Percentiles rank a stretch among this genome's conserved stretches.
Evolutionary conservation across 2,888 invertebrate genomes (phyloP).

Genomic region (Plemyria rubiginata): DNA sequence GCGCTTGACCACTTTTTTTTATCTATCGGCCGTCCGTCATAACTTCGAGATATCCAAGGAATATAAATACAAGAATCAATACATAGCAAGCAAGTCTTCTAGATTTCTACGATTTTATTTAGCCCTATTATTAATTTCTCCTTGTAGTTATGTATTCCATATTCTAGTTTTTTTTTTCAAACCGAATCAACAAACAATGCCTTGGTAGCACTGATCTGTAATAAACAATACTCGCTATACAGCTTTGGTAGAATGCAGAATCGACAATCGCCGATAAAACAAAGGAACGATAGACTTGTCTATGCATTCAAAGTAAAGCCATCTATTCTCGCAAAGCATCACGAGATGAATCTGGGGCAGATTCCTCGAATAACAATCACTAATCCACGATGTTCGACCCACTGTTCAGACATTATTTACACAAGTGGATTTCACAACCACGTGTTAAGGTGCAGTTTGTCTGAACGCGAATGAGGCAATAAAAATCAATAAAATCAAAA

Average conservation of each 20-base stretch:
- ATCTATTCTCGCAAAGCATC: conserved; percentile 24
- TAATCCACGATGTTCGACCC: conserved; percentile 31
- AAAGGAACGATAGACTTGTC: conserved; percentile 28
- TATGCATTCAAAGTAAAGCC: conserved; percentile 22
- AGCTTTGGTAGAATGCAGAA: conserved; percentile 18
- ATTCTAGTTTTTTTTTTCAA: conserved; percentile 2
- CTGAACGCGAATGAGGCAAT: conserved; percentile 3
- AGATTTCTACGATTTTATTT: too few species aligned
- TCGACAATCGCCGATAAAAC: conserved; percentile 13
- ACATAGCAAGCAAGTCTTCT: too few species aligned
- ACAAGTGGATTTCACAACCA: conserved; percentile 38
- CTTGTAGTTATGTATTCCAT: too few species aligned
- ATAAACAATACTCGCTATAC: too few species aligned
- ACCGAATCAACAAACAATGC: background rate
- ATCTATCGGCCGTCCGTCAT: too few species aligned
- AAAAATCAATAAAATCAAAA: too few species aligned
- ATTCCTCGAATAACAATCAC: conserved; percentile 34
- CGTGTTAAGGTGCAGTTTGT: conserved; percentile 18
- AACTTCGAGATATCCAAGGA: too few species aligned
- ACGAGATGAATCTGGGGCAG: conserved; percentile 24
- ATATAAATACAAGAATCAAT: too few species aligned
- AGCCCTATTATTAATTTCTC: too few species aligned
- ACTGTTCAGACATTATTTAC: conserved; percentile 37
- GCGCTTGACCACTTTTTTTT: too few species aligned
- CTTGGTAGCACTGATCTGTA: too few species aligned